Conservation (phyloP, 2,888 invertebrate species). For the Napeogenes inachia region DNA sequence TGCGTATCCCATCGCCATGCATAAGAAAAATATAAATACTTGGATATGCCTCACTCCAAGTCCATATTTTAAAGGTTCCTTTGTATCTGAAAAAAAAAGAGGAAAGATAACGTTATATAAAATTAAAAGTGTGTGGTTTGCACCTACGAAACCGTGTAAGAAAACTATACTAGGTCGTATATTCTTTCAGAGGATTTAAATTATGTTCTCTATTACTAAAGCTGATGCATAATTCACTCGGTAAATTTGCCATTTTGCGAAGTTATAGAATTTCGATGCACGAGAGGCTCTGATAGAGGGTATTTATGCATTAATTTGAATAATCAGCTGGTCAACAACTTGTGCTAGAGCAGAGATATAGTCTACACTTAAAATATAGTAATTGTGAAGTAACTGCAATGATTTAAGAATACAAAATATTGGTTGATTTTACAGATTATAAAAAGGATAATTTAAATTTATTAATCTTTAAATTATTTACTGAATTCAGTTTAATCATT, state of each 20-base stretch:
- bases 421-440: too few species aligned
- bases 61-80: slow-evolving; percentile 36
- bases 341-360: not conserved
- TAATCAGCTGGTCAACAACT: slow-evolving; percentile 3
- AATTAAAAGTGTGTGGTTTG: not conserved
- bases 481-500: too few species aligned
- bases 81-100: slow-evolving; percentile 33
- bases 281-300: not conserved
- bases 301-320: slow-evolving; percentile 4
- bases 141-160: too few species aligned
- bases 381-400: too few species aligned
- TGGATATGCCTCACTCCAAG: slow-evolving; percentile 52
- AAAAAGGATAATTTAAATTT: too few species aligned
- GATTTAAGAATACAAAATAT: too few species aligned
- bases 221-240: not conserved
- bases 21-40: slow-evolving; percentile 38
- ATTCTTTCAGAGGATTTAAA: not conserved
- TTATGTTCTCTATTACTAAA: not conserved
- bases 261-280: not conserved
- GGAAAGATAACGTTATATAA: not conserved
- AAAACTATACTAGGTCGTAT: too few species aligned
- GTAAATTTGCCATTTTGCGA: slow-evolving; percentile 2
- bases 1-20: slow-evolving; percentile 38
- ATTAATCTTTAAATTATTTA: too few species aligned
- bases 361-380: not conserved